These are phyloP conservation scores for human (Homo sapiens) DNA, from an alignment of 2,113 vertebrate genomes.

Conservation along the genomic window DNA sequence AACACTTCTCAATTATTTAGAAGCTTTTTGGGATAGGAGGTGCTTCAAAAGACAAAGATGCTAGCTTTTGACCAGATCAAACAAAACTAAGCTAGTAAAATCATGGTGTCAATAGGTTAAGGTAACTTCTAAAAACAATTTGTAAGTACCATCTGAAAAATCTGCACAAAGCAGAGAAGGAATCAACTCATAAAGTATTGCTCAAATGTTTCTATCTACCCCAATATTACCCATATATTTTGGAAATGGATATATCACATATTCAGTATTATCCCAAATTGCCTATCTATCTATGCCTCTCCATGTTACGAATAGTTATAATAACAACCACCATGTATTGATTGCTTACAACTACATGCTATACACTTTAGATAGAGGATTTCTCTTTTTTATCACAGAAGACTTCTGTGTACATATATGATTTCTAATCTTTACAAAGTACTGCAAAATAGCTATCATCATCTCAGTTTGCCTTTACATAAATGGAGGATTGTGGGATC, in stretches of 20 bases:
- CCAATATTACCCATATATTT: background rate
- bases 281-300: background rate
- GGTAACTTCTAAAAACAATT: slow-evolving; percentile 4
- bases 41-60: background rate
- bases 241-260: background rate
- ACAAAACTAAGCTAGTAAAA: background rate
- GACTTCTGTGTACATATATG: background rate
- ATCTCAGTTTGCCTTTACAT: background rate
- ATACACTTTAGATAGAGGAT: background rate
- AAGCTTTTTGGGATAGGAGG: background rate
- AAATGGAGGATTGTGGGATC: background rate
- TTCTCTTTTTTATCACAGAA: background rate
- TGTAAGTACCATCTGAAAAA: background rate
- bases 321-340: background rate
- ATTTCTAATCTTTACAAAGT: background rate
- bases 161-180: background rate
- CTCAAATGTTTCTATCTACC: background rate
- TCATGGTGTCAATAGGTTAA: background rate
- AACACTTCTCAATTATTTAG: background rate
- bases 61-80: background rate
- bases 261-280: background rate
- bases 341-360: background rate
- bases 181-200: background rate
- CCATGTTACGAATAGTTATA: background rate
- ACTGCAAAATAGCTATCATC: background rate